A percentile compares a stretch with the other conserved stretches of the same genome.
Evolutionary conservation across 2,113 vertebrate species (phyloP).

Genomic region (Pachypanchax playfairii): DNA sequence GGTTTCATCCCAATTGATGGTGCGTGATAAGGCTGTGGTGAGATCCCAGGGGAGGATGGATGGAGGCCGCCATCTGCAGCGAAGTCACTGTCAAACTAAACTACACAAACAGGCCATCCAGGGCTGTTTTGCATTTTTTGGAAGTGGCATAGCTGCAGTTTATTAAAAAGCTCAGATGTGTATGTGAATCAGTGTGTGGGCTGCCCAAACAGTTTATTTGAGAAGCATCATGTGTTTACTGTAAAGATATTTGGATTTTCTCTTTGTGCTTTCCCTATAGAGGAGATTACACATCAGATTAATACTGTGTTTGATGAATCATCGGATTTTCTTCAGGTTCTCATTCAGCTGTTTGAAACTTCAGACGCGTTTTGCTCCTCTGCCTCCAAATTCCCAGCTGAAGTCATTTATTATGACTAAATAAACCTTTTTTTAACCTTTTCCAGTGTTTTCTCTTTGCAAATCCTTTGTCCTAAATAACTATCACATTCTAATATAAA

Average conservation of each 20-base stretch:
- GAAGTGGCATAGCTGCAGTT: slow-evolving; percentile 22
- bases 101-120: background rate
- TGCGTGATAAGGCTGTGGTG: slow-evolving; percentile 34
- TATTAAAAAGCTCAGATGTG: slow-evolving; percentile 39
- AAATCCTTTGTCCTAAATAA: no score
- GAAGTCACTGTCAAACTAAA: slow-evolving; percentile 27
- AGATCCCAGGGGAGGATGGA: slow-evolving; percentile 40
- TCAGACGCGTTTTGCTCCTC: no score
- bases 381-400: no score
- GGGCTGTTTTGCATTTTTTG: slow-evolving; percentile 39
- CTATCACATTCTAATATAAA: no score
- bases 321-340: no score
- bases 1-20: slow-evolving; percentile 56
- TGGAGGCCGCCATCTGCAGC: slow-evolving; percentile 12
- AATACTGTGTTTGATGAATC: no score
- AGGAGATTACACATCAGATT: no score
- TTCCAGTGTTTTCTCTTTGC: no score
- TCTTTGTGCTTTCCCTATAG: no score
- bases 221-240: background rate
- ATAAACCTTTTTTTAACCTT: no score
- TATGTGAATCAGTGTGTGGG: slow-evolving; percentile 15
- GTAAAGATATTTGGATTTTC: slow-evolving; percentile 6
- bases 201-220: background rate
- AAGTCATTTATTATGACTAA: no score
- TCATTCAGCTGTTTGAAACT: no score